Conservation (phyloP, 2,888 invertebrate genomes). For the Meghimatium bilineatum region DNA sequence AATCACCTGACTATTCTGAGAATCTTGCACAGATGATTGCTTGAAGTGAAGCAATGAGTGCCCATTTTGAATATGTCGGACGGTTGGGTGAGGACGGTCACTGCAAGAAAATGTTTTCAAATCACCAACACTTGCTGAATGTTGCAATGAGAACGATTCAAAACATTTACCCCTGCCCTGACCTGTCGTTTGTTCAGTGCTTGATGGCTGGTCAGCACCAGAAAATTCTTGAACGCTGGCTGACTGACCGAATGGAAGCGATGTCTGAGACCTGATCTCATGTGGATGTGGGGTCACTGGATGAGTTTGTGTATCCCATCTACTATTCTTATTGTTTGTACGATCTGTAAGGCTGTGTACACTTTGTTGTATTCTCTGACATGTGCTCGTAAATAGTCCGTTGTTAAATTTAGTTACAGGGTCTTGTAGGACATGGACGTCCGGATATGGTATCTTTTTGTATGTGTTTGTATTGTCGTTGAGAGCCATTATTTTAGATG, state of each 20-base stretch:
- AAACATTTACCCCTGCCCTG: neutral
- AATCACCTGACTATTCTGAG: neutral
- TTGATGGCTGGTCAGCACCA: too few species aligned
- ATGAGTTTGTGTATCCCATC: neutral
- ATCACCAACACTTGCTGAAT: neutral
- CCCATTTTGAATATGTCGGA: neutral
- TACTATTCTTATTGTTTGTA: neutral
- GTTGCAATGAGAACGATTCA: neutral
- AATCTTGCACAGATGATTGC: neutral
- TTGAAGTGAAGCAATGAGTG: neutral
- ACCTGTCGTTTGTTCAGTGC: neutral
- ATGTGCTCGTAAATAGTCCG: neutral
- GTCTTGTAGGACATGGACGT: too few species aligned
- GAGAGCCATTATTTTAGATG: neutral
- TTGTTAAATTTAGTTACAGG: neutral
- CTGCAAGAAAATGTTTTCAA: neutral
- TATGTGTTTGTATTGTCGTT: neutral
- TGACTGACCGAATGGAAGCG: too few species aligned
- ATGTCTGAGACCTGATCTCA: too few species aligned
- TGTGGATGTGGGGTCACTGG: neutral
- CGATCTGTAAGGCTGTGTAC: neutral
- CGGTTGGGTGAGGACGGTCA: neutral
- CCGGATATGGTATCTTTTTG: too few species aligned
- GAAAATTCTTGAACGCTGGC: too few species aligned
- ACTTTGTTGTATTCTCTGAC: neutral